Percentiles rank a stretch among this genome's conserved stretches.
Evolutionary conservation across 92 coral and sea anemone genomes (phyloP).

Genomic region (Siderastrea siderea): DNA sequence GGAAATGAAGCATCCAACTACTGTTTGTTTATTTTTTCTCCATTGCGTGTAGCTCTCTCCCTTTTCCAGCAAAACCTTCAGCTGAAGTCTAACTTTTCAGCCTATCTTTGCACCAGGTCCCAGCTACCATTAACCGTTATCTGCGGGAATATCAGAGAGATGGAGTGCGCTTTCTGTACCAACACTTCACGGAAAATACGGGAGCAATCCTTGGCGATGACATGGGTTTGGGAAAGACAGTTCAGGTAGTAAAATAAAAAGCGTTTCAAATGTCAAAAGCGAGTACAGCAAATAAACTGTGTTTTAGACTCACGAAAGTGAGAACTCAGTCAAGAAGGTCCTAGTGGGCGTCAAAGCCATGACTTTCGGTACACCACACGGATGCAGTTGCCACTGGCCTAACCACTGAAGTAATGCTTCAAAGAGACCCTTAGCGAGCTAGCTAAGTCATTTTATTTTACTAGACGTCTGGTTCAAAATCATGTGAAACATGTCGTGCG

Average conservation of each 20-base stretch:
- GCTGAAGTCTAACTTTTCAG: neutral
- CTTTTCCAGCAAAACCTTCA: neutral
- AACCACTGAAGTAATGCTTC: no score
- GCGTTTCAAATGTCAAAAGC: neutral
- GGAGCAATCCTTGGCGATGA: conserved; percentile 98
- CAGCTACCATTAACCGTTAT: conserved; percentile 91
- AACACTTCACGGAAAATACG: conserved; percentile 77
- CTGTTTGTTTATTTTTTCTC: neutral
- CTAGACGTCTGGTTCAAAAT: no score
- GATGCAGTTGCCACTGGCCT: no score
- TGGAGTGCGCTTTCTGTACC: conserved; percentile 83
- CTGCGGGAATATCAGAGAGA: conserved; percentile 95
- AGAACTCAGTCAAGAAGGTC: no score
- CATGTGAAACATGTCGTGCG: no score
- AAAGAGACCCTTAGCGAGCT: no score
- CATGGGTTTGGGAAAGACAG: conserved; percentile 98
- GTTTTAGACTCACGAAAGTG: no score
- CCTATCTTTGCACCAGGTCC: conserved; percentile 68
- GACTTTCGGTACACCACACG: no score
- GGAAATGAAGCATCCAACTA: no score
- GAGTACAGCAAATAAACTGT: no score
- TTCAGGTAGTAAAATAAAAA: conserved; percentile 72
- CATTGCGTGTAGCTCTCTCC: neutral
- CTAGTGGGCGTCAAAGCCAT: no score
- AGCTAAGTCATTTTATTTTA: no score